Conservation (phyloP, 2,113 vertebrate species). For the Gymnobelideus leadbeateri region DNA sequence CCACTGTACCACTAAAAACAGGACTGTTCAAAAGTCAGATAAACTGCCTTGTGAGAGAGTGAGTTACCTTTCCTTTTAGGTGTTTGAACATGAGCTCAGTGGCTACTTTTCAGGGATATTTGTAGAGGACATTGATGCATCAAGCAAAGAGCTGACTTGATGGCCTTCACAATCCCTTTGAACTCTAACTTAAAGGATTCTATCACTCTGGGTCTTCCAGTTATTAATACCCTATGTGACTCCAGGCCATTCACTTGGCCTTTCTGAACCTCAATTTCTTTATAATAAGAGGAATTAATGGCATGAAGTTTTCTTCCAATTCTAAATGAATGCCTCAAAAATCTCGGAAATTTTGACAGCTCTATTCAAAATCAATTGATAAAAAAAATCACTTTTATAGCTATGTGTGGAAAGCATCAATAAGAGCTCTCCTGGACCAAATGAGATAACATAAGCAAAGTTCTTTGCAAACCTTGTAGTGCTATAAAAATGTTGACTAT, state of each 20-base stretch:
- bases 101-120: not conserved
- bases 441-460: not conserved
- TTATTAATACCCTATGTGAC: not conserved
- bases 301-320: not conserved
- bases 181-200: not conserved
- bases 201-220: not conserved
- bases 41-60: not conserved
- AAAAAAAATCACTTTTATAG: conserved; percentile 49
- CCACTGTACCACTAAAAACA: not conserved
- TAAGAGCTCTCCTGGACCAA: conserved; percentile 50
- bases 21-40: not conserved
- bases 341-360: conserved; percentile 84
- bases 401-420: conserved; percentile 47
- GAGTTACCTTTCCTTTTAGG: not conserved
- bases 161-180: not conserved
- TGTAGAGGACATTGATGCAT: not conserved
- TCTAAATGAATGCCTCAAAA: not conserved
- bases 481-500: not conserved
- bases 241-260: conserved; percentile 8
- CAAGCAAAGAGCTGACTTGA: not conserved
- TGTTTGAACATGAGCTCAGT: not conserved
- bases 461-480: not conserved
- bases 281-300: not conserved
- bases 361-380: conserved; percentile 92
- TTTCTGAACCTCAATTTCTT: not conserved